phyloP scores from a whole-genome alignment of 2,797 vertebrate species.

The Gallinago stenura region DNA sequence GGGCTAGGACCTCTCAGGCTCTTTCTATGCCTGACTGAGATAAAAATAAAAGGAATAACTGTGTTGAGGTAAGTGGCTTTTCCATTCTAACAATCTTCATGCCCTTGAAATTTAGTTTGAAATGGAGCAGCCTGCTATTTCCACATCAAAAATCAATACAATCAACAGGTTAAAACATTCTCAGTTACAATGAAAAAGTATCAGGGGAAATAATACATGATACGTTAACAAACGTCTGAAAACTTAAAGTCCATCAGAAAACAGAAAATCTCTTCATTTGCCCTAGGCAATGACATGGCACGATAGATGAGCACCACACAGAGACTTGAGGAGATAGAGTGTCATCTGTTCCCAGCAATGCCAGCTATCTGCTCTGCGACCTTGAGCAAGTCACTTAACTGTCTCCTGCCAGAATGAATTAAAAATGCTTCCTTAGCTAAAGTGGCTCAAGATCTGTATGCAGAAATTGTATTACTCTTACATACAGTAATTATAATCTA shows the following conservation, averaged over 20 bases:
- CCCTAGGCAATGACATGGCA: background rate
- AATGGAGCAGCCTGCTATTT: conserved; percentile 59
- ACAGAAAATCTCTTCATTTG: background rate
- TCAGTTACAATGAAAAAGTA: conserved; percentile 48
- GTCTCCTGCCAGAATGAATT: background rate
- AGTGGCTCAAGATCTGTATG: background rate
- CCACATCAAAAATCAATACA: conserved; percentile 69
- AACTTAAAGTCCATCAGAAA: conserved; percentile 40
- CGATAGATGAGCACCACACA: background rate
- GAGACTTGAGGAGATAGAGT: background rate
- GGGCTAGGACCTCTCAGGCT: conserved; percentile 17
- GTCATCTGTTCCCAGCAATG: background rate
- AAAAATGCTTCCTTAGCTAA: background rate
- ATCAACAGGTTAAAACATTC: conserved; percentile 71
- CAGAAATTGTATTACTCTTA: background rate
- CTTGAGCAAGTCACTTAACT: background rate
- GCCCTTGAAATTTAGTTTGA: conserved; percentile 69
- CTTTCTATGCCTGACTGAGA: background rate
- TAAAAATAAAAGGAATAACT: conserved; percentile 56
- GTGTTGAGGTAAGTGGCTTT: conserved; percentile 44
- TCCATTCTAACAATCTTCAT: conserved; percentile 45
- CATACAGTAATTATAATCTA: background rate
- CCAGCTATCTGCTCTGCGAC: background rate
- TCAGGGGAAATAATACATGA: conserved; percentile 36
- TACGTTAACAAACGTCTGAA: conserved; percentile 19